Percentiles rank a stretch among this genome's conserved stretches.
phyloP scores from a whole-genome alignment of 92 coral and sea anemone species.

The Micromussa lordhowensis region DNA sequence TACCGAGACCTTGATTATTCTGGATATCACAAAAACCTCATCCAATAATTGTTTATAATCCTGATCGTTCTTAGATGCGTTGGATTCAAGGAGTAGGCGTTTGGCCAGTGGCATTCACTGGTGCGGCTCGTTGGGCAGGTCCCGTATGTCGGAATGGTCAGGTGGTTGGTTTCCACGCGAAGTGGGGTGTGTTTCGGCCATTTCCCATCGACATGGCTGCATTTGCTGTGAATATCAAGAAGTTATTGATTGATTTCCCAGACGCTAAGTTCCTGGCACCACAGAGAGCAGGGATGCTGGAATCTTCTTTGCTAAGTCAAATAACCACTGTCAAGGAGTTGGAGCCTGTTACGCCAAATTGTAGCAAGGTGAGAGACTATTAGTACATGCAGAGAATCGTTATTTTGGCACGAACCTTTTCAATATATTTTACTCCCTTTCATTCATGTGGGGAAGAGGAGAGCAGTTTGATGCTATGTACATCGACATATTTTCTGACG shows the following conservation, averaged over 20 bases:
- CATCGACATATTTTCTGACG: background rate
- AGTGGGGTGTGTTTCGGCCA: constrained; percentile 84
- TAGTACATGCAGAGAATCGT: too few relatives aligned
- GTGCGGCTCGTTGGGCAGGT: constrained; percentile 92
- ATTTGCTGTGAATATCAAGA: constrained; percentile 81
- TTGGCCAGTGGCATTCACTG: constrained; percentile 93
- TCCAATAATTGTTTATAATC: too few relatives aligned
- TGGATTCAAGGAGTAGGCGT: constrained; percentile 83
- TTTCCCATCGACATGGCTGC: constrained; percentile 96
- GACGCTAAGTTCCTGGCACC: constrained; percentile 66
- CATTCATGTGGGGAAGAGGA: background rate
- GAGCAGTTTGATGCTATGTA: background rate
- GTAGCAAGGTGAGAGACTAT: constrained; percentile 67
- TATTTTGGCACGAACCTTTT: too few relatives aligned
- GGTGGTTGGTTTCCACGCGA: constrained; percentile 78
- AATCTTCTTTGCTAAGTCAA: constrained; percentile 79
- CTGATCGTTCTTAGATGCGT: constrained; percentile 65
- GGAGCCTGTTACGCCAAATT: constrained; percentile 75
- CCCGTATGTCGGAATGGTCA: constrained; percentile 78
- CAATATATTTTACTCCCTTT: too few relatives aligned
- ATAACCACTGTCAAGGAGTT: constrained; percentile 71
- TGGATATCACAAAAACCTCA: too few relatives aligned
- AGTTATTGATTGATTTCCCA: constrained; percentile 66
- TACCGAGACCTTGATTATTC: too few relatives aligned
- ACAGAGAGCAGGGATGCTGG: constrained; percentile 78